Evolutionary conservation across 2,113 vertebrate species (phyloP), one percentile per base, ranked within the genome.

Genomic region (Pitta sordida): DNA sequence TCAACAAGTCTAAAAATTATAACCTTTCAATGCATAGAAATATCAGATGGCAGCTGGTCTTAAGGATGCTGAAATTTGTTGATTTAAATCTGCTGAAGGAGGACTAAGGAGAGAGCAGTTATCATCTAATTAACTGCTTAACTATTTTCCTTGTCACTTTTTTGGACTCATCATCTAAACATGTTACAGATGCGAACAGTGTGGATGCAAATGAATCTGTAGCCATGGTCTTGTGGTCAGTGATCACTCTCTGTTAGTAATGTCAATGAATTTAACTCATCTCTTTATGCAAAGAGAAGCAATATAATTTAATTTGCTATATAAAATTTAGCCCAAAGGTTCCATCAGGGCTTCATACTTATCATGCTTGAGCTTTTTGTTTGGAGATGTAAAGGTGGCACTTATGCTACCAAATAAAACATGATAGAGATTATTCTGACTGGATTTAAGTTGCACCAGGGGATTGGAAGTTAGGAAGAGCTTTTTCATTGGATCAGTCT

Each of bases 321-420:
- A 51, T 80, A 58, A 91, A 88, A 76, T 46, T 34, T 73, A 76
- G 58, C 52, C 59, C 67, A 85, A 76, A 84, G 24, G 16, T 88
- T 93, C 49, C 30, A 44, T 32, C 52, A 36, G 14, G 22, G 34
- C 17, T 11, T 67, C 0, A 1, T 75, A 52, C n/a, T 84, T 64
- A 52, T 11, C 7, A 4, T 75, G 13, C 9, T 21, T 17, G 8
- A 63, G 21, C 48, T 88, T 73, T 44, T n/a, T 76, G 62, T 87
- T 92, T 52, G 29, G 11, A 73, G 29, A 53, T 43, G 34, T 69
- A 85, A 75, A 75, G 56, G 49, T 86, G 55, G 76, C 44, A 90
- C 44, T 19, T 79, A 43, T 52, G 23, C 3, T 30, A 64, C 10
- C 15, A 74, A 71, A 75, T 67, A 87, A 65, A 60, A 59, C 5